A percentile compares a stretch with the other conserved stretches of the same genome.
These are phyloP conservation scores for Nephila pilipes DNA, from an alignment of 1,140 invertebrate species.

Conservation along the genomic window DNA sequence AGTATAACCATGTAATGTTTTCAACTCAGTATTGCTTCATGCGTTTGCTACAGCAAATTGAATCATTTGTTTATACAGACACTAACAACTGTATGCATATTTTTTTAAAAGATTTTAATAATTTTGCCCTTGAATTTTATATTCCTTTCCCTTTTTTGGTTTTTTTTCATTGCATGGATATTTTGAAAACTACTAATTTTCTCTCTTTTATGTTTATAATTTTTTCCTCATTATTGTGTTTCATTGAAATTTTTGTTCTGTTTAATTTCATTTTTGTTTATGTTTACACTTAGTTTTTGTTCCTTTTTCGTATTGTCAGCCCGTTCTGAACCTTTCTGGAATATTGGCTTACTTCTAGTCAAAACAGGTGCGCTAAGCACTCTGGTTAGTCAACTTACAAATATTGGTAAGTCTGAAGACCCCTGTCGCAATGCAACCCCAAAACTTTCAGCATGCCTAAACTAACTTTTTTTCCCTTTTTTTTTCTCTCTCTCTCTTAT, in stretches of 20 bases:
- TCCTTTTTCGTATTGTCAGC: constrained; percentile 51
- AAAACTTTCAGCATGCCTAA: not conserved
- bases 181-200: not conserved
- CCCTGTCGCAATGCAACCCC: not conserved
- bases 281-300: constrained; percentile 53
- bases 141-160: not conserved
- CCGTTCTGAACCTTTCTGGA: constrained; percentile 68
- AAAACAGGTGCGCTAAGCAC: constrained; percentile 83
- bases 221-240: not conserved
- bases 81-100: not conserved
- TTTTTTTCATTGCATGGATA: not conserved
- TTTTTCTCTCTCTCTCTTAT: not conserved
- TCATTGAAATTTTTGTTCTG: not conserved
- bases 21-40: too few relatives aligned
- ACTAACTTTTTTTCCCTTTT: constrained; percentile 1
- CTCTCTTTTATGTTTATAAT: not conserved
- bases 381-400: constrained; percentile 83
- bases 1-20: too few relatives aligned
- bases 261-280: constrained; percentile 42
- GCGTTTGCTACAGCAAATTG: too few relatives aligned
- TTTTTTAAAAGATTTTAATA: not conserved
- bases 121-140: not conserved
- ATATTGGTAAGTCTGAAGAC: constrained; percentile 82
- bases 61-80: not conserved
- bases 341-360: constrained; percentile 82